Evolutionary conservation across 2,797 vertebrate species (phyloP), one percentile per base, ranked within the genome.

Genomic region (Hemibagrus guttatus): DNA sequence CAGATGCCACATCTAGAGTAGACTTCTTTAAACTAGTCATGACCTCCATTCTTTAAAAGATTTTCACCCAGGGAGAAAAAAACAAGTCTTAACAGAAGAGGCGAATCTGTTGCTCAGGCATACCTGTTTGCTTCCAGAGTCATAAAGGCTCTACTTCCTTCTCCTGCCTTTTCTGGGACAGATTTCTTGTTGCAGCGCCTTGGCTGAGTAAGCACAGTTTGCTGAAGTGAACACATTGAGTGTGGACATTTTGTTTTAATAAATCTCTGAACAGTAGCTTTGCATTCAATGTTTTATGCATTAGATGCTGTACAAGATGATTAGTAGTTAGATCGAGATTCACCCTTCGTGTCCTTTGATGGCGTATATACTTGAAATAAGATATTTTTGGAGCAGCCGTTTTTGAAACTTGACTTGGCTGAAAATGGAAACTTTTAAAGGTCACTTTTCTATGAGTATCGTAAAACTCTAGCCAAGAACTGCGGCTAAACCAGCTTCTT

Each of bases 71-170:
- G 26, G 72, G 72, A 14, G 16, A 74, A n/a, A 75, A 52, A 21
- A 8, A 59, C 52, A 31, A 23, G 28, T 31, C 52, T 21, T 58
- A 16, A 46, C 84, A 54, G 87, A 89, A 85, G 74, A 83, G 85
- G 58, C 88, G 88, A 83, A 90, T 88, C 87, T 87, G 74, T 83
- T 66, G 61, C 74, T 79, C 78, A 82, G 68, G 42, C 71, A 54
- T 71, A 63, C 64, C 39, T 76, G 63, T 58, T 42, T 59, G 58
- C 64, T 52, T 46, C 35, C 61, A 54, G 52, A 59, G 49, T 54
- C 61, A 26, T 1, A 56, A 35, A 76, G n/a, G 54, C 59, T 19
- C 59, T 14, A 9, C n/a, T 39, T 84, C 14, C 56, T 84, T 63
- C 64, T 72, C 19, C 56, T 72, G 54, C n/a, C 79, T 46, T 54